These are phyloP conservation scores for Philantomba maxwellii DNA, from an alignment of 2,113 vertebrate genomes.

Conservation along the genomic window DNA sequence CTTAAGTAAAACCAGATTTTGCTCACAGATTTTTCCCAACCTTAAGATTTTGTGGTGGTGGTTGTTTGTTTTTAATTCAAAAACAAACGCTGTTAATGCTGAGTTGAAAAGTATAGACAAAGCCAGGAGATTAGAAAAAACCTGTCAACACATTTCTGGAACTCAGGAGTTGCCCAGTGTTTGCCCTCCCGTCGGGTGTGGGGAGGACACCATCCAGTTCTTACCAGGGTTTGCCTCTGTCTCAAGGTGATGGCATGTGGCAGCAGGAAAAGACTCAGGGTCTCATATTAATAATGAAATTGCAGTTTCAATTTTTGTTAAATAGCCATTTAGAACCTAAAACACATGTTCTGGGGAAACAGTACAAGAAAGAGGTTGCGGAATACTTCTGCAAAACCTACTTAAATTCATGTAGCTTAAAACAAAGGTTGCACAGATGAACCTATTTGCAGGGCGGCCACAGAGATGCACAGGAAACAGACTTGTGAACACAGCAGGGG, in stretches of 20 bases:
- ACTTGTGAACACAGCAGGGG: background rate
- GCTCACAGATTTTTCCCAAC: background rate
- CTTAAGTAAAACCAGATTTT: background rate
- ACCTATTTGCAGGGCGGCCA: background rate
- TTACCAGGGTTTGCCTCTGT: background rate
- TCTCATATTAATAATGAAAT: background rate
- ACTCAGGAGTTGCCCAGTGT: background rate
- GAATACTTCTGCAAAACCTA: background rate
- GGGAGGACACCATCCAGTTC: too few species aligned
- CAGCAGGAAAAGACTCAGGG: background rate
- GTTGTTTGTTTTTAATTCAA: background rate
- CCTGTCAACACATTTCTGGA: background rate
- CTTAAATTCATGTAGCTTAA: background rate
- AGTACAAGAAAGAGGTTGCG: background rate
- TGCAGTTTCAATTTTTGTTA: background rate
- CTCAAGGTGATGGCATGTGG: background rate
- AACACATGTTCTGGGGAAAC: background rate
- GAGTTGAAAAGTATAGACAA: background rate
- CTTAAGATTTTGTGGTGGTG: background rate
- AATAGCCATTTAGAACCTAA: constrained; percentile 5
- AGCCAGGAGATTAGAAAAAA: background rate
- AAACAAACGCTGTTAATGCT: background rate
- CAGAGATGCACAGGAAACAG: background rate
- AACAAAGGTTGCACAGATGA: background rate
- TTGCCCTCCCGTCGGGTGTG: rapidly evolving